Base-by-base conservation (phyloP, 2,888 invertebrate species). In the Exocentrus adspersus region DNA sequence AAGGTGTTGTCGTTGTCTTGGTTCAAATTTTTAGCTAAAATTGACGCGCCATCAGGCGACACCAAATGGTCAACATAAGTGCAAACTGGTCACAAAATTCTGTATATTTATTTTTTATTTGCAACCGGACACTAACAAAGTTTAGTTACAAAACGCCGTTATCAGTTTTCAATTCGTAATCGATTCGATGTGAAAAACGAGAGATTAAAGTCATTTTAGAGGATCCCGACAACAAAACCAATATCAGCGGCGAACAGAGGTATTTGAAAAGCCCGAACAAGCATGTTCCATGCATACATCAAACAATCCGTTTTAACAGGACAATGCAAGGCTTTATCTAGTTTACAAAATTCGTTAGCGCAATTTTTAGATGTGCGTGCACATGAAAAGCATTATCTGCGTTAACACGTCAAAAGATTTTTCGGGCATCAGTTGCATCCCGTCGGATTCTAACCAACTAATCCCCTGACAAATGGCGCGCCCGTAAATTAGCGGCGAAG, bases 131-230 rank as follows among this genome's bases (percentile, higher is more conserved):
- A n/a, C n/a, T n/a, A 9, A n/a, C 10, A 30, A 2, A 30, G n/a
- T n/a, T 30, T 30, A 30, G 30, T 30, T 7, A 7, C 30, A 30
- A 30, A 30, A 2, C 7, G 2, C 46, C 9, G 32, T 1, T 54
- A 16, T 30, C 54, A 54, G 12, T 30, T 17, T 28, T 24, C 28
- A 54, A 54, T 54, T 41, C 54, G 41, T 19, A 28, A 42, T 53
- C 24, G 53, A 46, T 14, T 17, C 14, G 54, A 58, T 58, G 53
- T 57, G 58, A n/a, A 57, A 51, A 50, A 69, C 62, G 58, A 66
- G 59, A 62, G 64, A 69, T 69, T 62, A 69, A 69, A 69, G 68
- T 69, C 68, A 69, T 69, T 69, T 62, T 60, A 43, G 20, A 60
- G 37, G 12, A 60, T 37, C 50, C 32, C 46, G 60, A 48, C 60